phyloP scores from a whole-genome alignment of 2,888 invertebrate genomes.

The Lymantria monacha region DNA sequence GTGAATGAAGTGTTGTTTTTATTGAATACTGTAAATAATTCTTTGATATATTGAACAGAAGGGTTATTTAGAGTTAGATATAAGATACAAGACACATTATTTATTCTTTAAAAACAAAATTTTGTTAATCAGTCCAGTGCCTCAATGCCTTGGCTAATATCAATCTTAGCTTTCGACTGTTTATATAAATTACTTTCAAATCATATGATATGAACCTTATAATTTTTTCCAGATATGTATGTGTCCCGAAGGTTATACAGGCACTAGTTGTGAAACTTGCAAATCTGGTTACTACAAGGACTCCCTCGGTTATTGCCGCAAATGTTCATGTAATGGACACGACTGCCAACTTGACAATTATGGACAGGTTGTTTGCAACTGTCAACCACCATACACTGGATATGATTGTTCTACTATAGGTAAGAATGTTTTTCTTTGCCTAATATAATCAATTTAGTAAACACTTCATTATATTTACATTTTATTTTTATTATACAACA shows the following conservation, averaged over 20 bases:
- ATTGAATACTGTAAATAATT: too few species aligned
- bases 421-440: constrained; percentile 25
- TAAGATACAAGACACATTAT: too few species aligned
- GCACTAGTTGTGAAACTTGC: constrained; percentile 92
- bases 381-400: constrained; percentile 86
- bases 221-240: constrained; percentile 81
- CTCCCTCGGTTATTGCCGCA: constrained; percentile 82
- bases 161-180: too few species aligned
- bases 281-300: constrained; percentile 88
- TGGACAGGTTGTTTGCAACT: constrained; percentile 86
- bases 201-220: neutral
- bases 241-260: constrained; percentile 91
- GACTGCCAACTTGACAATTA: constrained; percentile 83
- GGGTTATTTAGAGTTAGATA: too few species aligned
- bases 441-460: neutral
- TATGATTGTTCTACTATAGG: constrained; percentile 80
- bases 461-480: too few species aligned
- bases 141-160: too few species aligned
- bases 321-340: constrained; percentile 90
- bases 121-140: too few species aligned
- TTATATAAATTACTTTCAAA: too few species aligned
- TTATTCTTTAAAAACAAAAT: too few species aligned
- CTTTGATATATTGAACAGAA: too few species aligned
- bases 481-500: neutral
- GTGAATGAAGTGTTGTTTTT: too few species aligned